Conservation (phyloP, 1,140 invertebrate genomes). For the Brachionus plicatilis region DNA sequence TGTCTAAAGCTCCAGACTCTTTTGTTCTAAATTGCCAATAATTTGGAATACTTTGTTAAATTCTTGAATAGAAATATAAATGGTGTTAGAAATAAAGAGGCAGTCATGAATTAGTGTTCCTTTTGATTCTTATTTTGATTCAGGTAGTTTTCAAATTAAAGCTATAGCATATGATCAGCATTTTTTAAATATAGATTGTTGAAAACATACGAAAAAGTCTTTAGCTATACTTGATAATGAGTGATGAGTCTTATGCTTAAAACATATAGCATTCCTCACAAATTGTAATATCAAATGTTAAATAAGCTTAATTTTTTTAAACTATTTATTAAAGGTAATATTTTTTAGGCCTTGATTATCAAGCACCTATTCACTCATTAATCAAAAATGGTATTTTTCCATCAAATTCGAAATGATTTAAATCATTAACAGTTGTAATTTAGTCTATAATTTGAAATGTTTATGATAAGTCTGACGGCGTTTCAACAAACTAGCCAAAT, state of each 20-base stretch:
- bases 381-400: background rate
- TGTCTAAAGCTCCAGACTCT: background rate
- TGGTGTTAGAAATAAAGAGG: background rate
- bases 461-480: background rate
- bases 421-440: slow-evolving; percentile 18
- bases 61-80: background rate
- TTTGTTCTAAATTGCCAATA: background rate
- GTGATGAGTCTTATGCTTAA: background rate
- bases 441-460: background rate
- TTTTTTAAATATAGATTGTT: background rate
- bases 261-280: background rate
- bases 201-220: background rate
- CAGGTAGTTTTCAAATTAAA: background rate
- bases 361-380: background rate
- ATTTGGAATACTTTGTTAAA: background rate
- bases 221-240: background rate
- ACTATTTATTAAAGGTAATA: background rate
- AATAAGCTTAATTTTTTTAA: background rate
- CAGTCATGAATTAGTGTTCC: background rate
- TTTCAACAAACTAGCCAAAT: background rate
- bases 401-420: background rate
- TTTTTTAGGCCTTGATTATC: background rate
- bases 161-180: background rate
- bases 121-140: background rate
- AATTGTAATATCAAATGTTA: background rate